A percentile compares a stretch with the other conserved stretches of the same genome.
Conservation (phyloP, 2,113 vertebrate genomes). For the Labrus mixtus region DNA sequence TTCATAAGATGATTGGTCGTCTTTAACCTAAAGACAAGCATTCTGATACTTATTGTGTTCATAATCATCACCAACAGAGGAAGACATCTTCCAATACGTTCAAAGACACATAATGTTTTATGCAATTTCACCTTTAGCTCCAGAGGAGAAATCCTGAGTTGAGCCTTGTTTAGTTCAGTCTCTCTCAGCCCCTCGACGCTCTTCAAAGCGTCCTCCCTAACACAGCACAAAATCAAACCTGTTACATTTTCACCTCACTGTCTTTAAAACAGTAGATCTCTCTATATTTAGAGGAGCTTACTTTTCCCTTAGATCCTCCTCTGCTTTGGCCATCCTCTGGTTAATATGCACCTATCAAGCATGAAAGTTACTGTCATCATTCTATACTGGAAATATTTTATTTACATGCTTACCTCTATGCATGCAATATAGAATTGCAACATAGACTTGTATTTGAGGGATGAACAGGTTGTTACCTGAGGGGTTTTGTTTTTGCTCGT, state of each 20-base stretch:
- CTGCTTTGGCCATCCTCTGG: too few relatives aligned
- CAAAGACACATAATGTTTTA: too few relatives aligned
- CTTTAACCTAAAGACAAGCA: conserved; percentile 58
- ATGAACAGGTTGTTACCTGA: conserved; percentile 53
- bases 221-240: background rate
- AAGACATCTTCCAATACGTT: too few relatives aligned
- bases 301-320: conserved; percentile 73
- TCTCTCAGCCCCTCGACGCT: conserved; percentile 59
- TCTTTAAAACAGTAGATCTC: background rate
- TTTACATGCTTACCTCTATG: background rate
- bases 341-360: too few relatives aligned
- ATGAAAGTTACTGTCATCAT: too few relatives aligned
- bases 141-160: conserved; percentile 63
- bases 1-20: conserved; percentile 33
- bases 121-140: conserved; percentile 63
- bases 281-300: conserved; percentile 33
- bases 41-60: background rate
- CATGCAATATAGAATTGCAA: too few relatives aligned
- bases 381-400: background rate
- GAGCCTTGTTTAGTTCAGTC: conserved; percentile 56
- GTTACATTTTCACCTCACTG: background rate
- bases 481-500: conserved; percentile 37
- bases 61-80: background rate
- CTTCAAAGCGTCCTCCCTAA: conserved; percentile 47
- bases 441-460: background rate